phyloP scores from a whole-genome alignment of 2,113 vertebrate species.

The Trichechus manatus region DNA sequence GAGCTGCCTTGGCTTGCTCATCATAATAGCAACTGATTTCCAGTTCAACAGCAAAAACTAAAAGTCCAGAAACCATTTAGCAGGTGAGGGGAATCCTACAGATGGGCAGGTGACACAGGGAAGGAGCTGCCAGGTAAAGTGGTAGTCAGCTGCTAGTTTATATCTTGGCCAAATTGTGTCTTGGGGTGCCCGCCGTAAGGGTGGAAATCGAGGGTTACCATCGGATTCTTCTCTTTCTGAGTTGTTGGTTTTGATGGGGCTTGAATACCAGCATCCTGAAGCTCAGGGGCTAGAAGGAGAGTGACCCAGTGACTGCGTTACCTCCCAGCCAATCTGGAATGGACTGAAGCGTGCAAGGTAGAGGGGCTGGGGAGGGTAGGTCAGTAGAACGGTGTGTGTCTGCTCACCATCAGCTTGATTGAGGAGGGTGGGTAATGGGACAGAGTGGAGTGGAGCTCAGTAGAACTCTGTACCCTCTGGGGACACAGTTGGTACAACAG shows the following conservation, averaged over 20 bases:
- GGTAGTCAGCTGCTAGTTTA: neutral
- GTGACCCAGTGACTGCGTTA: neutral
- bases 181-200: neutral
- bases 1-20: neutral
- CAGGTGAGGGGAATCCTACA: neutral
- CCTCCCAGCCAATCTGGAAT: neutral
- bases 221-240: neutral
- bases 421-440: neutral
- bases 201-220: too few species aligned
- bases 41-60: neutral
- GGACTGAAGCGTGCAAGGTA: neutral
- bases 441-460: neutral
- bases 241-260: neutral
- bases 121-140: neutral
- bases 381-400: neutral
- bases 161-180: neutral
- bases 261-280: neutral
- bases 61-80: neutral
- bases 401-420: too few species aligned
- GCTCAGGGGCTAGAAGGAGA: neutral
- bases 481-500: accelerated
- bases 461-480: accelerated
- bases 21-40: neutral
- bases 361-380: neutral
- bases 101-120: neutral